Percentiles rank a stretch among this genome's conserved stretches.
phyloP scores from a whole-genome alignment of 2,797 vertebrate species.

The Myoxocephalus aenaeus region DNA sequence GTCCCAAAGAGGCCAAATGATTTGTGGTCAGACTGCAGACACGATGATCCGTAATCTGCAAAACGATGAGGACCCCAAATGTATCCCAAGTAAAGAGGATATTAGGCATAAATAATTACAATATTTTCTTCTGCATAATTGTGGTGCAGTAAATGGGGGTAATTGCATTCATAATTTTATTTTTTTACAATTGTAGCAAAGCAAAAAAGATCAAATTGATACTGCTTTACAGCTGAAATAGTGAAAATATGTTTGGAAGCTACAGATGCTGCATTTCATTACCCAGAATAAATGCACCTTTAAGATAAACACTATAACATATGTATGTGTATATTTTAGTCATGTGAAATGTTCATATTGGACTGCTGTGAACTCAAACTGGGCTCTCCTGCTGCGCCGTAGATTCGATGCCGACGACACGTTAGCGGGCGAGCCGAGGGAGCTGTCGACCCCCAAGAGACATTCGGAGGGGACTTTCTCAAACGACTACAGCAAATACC shows the following conservation, averaged over 20 bases:
- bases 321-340: neutral
- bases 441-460: conserved; percentile 88
- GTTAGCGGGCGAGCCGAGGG: conserved; percentile 76
- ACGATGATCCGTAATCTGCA: neutral
- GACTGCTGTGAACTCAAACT: neutral
- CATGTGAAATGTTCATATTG: neutral
- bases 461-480: conserved; percentile 98
- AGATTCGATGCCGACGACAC: conserved; percentile 87
- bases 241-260: neutral
- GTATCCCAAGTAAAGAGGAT: neutral
- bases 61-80: neutral
- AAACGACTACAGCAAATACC: conserved; percentile 97
- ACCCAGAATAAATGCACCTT: neutral
- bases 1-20: neutral
- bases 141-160: neutral
- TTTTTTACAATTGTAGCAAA: neutral
- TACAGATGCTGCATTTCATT: neutral
- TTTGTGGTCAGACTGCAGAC: neutral
- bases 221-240: neutral
- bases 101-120: neutral
- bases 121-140: neutral
- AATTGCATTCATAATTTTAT: too few species aligned
- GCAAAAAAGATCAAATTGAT: neutral
- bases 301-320: neutral
- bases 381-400: conserved; percentile 30